These are phyloP conservation scores for Eublepharis macularius DNA, from an alignment of 2,113 vertebrate genomes.

Conservation along the genomic window DNA sequence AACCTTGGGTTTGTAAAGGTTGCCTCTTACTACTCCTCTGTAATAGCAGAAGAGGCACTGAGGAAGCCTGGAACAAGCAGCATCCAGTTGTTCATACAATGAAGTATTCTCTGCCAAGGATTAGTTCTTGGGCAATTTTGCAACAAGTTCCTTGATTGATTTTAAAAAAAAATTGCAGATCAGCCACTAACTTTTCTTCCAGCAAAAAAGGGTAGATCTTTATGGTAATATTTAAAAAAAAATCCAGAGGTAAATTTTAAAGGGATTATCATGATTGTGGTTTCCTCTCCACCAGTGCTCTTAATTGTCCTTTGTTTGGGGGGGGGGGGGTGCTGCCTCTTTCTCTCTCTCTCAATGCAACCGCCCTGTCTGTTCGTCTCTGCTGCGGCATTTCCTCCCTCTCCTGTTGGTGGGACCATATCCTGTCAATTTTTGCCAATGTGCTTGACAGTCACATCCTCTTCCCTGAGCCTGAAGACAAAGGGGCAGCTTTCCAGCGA, in stretches of 20 bases:
- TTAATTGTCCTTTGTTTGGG: not conserved
- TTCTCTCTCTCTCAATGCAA: not conserved
- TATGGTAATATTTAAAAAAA: not conserved
- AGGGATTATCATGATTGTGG: not conserved
- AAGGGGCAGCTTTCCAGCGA: not conserved
- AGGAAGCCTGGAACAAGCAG: not conserved
- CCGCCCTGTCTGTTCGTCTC: not conserved
- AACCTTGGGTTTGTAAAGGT: not conserved
- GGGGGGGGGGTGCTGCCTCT: not conserved
- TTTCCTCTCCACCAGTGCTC: not conserved
- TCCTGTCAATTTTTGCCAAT: constrained; percentile 12
- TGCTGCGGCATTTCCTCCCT: not conserved
- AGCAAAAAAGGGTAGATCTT: not conserved
- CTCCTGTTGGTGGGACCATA: constrained; percentile 3
- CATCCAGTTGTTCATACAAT: not conserved
- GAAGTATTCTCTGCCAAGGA: not conserved
- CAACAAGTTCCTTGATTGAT: not conserved
- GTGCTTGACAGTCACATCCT: constrained; percentile 20
- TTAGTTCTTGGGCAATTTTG: not conserved
- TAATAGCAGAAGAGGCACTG: not conserved
- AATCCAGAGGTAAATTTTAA: not conserved
- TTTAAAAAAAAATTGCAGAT: not conserved
- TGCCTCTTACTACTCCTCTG: not conserved
- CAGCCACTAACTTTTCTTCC: not conserved
- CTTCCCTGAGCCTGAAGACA: not conserved